Base-by-base conservation (phyloP, 2,888 invertebrate species). In the Lydus trimaculatus region DNA sequence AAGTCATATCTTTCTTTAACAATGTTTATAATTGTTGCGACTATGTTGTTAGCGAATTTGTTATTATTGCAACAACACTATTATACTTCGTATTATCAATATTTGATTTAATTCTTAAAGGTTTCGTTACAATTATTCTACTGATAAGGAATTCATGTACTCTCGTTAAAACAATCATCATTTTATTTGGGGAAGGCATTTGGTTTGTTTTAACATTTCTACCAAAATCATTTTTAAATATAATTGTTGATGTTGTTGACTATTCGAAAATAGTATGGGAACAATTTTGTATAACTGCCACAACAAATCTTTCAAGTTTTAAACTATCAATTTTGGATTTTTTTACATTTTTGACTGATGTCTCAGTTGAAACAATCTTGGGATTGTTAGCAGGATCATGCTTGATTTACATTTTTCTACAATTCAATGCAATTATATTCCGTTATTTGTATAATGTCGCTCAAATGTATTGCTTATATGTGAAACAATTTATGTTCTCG, bases 191-290 rank as follows among this genome's bases (percentile, higher is more conserved):
- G 15, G 76, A 79, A 6, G 80, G 81, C 61, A 75, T 81, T 31
- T 83, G 82, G 82, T 82, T 82, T 73, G 67, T 74, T 25, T 58
- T 81, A 58, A 80, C 80, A 31, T 67, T 79, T 39, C 67, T 82
- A 59, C 82, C 82, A 66, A 70, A 78, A 58, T 71, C 76, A 36
- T 61, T 79, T 17, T 59, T 78, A 31, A 73, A 76, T 68, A 70
- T 71, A n/a, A 68, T 70, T 56, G 8, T 56, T 1, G 25, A 25
- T 25, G 3, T 20, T 13, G 15, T 56, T 56, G 25, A 71, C 28
- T 39, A 43, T 65, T 56, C 67, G 13, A 74, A 59, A 66, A 33
- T 60, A 20, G 33, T 69, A n/a, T 31, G 58, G 39, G n/a, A 48
- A 43, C 7, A 48, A 13, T 31, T 33, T 3, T 59, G 17, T 33